Percentiles rank a stretch among this genome's conserved stretches.
Evolutionary conservation across 2,888 invertebrate genomes (phyloP).

Genomic region (Mystacides longicornis): DNA sequence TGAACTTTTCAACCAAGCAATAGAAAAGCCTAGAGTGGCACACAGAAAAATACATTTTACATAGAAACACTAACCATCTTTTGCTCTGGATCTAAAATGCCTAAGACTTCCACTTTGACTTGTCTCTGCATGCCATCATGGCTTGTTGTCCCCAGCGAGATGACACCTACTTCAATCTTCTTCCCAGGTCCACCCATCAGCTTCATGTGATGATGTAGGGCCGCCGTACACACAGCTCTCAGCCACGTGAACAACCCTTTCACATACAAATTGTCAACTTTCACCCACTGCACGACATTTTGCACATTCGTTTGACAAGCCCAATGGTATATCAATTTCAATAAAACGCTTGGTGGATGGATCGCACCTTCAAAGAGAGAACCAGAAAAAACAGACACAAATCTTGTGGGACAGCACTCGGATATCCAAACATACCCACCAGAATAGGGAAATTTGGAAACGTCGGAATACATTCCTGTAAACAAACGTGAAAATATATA

Average conservation of each 20-base stretch:
- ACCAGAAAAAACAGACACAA: slow-evolving; percentile 80
- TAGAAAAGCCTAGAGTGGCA: too few relatives aligned
- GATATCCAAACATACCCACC: slow-evolving; percentile 91
- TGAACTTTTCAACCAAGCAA: too few relatives aligned
- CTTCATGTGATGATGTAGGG: slow-evolving; percentile 68
- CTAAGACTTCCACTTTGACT: slow-evolving; percentile 82
- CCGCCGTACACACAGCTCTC: slow-evolving; percentile 71
- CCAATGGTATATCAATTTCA: slow-evolving; percentile 87
- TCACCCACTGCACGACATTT: slow-evolving; percentile 85
- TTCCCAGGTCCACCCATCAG: slow-evolving; percentile 65
- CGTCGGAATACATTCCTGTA: slow-evolving; percentile 76
- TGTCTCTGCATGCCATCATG: slow-evolving; percentile 68
- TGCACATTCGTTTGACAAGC: slow-evolving; percentile 84
- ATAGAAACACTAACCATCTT: slow-evolving; percentile 53
- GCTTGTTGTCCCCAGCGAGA: slow-evolving; percentile 79
- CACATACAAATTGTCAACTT: slow-evolving; percentile 61
- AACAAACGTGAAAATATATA: neutral
- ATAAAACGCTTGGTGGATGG: slow-evolving; percentile 72
- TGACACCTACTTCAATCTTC: slow-evolving; percentile 75
- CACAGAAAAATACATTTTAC: too few relatives aligned
- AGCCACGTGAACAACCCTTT: slow-evolving; percentile 59
- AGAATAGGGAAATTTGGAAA: slow-evolving; percentile 75
- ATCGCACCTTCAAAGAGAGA: slow-evolving; percentile 82
- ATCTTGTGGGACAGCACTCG: slow-evolving; percentile 77
- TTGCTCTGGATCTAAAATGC: slow-evolving; percentile 67